phyloP scores from a whole-genome alignment of 1,140 invertebrate genomes.

The Pinna nobilis region DNA sequence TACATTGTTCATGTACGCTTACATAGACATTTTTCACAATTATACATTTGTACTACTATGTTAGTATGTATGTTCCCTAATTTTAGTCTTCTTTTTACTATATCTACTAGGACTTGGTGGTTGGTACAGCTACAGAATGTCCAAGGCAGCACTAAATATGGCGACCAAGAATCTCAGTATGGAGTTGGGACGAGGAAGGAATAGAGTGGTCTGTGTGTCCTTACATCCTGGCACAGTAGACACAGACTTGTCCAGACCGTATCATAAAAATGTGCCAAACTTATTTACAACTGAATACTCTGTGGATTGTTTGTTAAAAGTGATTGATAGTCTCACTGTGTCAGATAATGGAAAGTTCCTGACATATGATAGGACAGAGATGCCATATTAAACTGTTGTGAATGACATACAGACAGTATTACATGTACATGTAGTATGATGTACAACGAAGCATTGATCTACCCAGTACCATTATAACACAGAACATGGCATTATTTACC shows the following conservation, averaged over 20 bases:
- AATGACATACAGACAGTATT: too few relatives aligned
- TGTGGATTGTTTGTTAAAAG: slow-evolving; percentile 59
- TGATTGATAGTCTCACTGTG: slow-evolving; percentile 64
- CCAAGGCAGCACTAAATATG: slow-evolving; percentile 72
- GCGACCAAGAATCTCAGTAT: slow-evolving; percentile 69
- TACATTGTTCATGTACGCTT: too few relatives aligned
- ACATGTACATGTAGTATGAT: too few relatives aligned
- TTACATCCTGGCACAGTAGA: slow-evolving; percentile 71
- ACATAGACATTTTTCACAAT: too few relatives aligned
- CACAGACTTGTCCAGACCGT: slow-evolving; percentile 69
- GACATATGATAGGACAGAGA: slow-evolving; percentile 53
- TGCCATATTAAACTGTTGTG: slow-evolving; percentile 52
- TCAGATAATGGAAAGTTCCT: slow-evolving; percentile 67
- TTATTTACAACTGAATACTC: slow-evolving; percentile 66
- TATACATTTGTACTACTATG: neutral
- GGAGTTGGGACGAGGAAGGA: slow-evolving; percentile 66
- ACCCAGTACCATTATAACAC: too few relatives aligned
- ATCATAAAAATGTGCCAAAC: slow-evolving; percentile 69
- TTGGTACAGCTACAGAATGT: slow-evolving; percentile 72
- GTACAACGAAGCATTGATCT: too few relatives aligned
- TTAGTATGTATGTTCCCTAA: neutral
- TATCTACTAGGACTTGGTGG: slow-evolving; percentile 62
- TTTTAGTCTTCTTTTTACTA: neutral
- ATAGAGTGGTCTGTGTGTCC: slow-evolving; percentile 64
- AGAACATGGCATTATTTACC: too few relatives aligned